Percentiles rank a stretch among this genome's conserved stretches.
phyloP scores from a whole-genome alignment of 1,140 invertebrate genomes.

The Hormaphis cornu region DNA sequence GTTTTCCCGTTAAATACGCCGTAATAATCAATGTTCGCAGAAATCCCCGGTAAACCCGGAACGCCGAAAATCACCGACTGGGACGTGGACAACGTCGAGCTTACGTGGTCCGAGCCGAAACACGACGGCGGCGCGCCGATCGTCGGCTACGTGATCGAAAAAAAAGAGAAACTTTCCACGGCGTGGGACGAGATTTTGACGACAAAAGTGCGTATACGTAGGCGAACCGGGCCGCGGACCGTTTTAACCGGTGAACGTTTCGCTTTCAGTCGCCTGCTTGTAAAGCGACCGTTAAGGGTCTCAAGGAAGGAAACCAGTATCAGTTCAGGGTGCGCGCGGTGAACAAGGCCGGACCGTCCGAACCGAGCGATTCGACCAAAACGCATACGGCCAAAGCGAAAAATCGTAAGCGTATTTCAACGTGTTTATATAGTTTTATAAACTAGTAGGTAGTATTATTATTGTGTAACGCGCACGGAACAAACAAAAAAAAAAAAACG shows the following conservation, averaged over 20 bases:
- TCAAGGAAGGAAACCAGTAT: slow-evolving; percentile 85
- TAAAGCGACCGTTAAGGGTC: slow-evolving; percentile 71
- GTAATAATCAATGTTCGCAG: slow-evolving; percentile 44
- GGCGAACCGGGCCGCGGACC: too few relatives aligned
- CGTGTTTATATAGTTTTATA: neutral
- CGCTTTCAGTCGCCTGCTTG: slow-evolving; percentile 60
- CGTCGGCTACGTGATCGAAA: slow-evolving; percentile 91
- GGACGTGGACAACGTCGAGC: slow-evolving; percentile 82
- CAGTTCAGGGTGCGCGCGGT: slow-evolving; percentile 87
- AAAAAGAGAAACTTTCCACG: slow-evolving; percentile 82
- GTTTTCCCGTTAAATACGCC: too few relatives aligned
- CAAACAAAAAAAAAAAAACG: too few relatives aligned
- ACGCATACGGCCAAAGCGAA: slow-evolving; percentile 81
- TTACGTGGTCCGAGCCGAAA: slow-evolving; percentile 88
- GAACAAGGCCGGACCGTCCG: slow-evolving; percentile 87
- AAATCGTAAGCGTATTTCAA: slow-evolving; percentile 71
- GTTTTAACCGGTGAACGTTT: too few relatives aligned
- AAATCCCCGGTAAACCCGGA: slow-evolving; percentile 78
- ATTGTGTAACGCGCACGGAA: too few relatives aligned
- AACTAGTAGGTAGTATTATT: too few relatives aligned
- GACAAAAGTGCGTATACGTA: slow-evolving; percentile 53
- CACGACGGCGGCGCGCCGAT: slow-evolving; percentile 88
- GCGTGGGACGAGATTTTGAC: slow-evolving; percentile 81
- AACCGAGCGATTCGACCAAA: slow-evolving; percentile 78
- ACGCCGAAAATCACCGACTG: slow-evolving; percentile 83